phyloP scores from a whole-genome alignment of 2,113 vertebrate species.

The Semicossyphus pulcher region DNA sequence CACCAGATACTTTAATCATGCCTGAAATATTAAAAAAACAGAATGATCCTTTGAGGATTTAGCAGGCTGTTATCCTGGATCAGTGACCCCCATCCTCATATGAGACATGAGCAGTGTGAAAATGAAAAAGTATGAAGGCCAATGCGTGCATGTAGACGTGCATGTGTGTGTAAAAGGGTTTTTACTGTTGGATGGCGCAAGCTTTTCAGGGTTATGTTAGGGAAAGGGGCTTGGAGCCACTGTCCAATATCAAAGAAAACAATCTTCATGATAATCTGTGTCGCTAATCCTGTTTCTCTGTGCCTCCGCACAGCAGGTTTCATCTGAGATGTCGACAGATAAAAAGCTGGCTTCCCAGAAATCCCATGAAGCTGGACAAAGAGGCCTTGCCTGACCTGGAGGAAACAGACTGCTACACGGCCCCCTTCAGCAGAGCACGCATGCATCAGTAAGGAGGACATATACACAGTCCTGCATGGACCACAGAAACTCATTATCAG shows the following conservation, averaged over 20 bases:
- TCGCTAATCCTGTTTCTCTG: constrained; percentile 41
- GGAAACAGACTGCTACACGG: constrained; percentile 96
- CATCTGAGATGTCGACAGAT: constrained; percentile 91
- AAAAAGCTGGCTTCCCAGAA: constrained; percentile 95
- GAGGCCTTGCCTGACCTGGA: constrained; percentile 95
- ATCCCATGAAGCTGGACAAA: constrained; percentile 99
- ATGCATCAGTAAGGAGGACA: constrained; percentile 93
- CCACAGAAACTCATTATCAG: not conserved
- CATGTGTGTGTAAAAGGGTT: not conserved
- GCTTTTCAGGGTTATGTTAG: not conserved
- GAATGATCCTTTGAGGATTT: not conserved
- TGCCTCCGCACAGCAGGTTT: constrained; percentile 81
- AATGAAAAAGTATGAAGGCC: constrained; percentile 8
- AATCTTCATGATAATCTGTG: constrained; percentile 55
- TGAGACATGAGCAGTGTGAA: not conserved
- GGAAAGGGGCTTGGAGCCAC: constrained; percentile 12
- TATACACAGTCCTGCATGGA: not conserved
- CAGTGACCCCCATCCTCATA: not conserved
- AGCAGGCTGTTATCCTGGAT: constrained; percentile 17
- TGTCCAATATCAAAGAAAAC: constrained; percentile 32
- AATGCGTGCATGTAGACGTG: not conserved
- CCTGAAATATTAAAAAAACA: constrained; percentile 1
- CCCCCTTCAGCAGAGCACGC: constrained; percentile 94
- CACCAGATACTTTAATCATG: not conserved
- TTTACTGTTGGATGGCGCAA: not conserved